A percentile compares a stretch with the other conserved stretches of the same genome.
Conservation (phyloP, 1,140 invertebrate genomes). For the Anoplolepis gracilipes region DNA sequence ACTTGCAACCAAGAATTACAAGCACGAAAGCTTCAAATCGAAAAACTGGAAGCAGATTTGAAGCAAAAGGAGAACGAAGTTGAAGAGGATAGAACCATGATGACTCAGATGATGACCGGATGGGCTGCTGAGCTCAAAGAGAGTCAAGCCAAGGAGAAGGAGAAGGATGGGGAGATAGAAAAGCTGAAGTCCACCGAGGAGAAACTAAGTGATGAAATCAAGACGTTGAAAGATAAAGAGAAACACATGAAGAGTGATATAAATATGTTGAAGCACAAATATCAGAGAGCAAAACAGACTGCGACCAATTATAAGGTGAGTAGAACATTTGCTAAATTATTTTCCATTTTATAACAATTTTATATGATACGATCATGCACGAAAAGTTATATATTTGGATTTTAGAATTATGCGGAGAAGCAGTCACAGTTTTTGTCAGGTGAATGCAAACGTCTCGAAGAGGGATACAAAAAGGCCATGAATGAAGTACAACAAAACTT, state of each 20-base stretch:
- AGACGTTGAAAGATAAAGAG: constrained; percentile 74
- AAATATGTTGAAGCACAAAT: constrained; percentile 76
- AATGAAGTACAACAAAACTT: constrained; percentile 79
- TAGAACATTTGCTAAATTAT: constrained; percentile 19
- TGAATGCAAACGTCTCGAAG: constrained; percentile 80
- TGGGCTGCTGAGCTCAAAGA: constrained; percentile 78
- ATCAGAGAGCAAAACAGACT: constrained; percentile 77
- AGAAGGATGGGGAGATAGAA: constrained; percentile 73
- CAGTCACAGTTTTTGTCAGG: constrained; percentile 75
- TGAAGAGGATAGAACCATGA: constrained; percentile 78
- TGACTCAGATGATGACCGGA: constrained; percentile 79
- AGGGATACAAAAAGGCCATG: constrained; percentile 80
- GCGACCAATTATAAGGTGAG: constrained; percentile 82
- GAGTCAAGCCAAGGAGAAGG: constrained; percentile 74
- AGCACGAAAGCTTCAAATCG: constrained; percentile 76
- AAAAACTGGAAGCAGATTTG: constrained; percentile 75
- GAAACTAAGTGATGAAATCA: constrained; percentile 70
- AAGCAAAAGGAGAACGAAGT: constrained; percentile 76
- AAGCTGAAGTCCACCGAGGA: constrained; percentile 72
- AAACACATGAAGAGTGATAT: constrained; percentile 74
- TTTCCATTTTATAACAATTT: neutral
- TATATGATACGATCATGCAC: neutral
- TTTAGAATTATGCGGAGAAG: constrained; percentile 77
- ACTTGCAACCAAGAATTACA: constrained; percentile 75
- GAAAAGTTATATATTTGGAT: constrained; percentile 14